Base-by-base conservation (phyloP, 2,113 vertebrate species). In the Xenopus laevis region DNA sequence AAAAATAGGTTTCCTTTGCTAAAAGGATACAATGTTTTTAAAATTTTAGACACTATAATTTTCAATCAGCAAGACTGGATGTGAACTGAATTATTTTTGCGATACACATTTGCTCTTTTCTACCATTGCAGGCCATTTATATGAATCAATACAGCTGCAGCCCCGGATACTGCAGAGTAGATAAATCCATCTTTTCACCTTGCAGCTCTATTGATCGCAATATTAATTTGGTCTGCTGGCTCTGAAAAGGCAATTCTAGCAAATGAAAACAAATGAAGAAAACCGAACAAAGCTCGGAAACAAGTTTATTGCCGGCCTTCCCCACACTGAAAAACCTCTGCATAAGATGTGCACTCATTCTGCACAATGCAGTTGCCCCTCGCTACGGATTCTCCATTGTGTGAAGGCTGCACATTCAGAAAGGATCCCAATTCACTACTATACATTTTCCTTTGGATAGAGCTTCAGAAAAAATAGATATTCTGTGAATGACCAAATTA, bases 141-240 rank as follows among this genome's bases (percentile, higher is more conserved):
- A 63, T 30, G n/a, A 63, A 65, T 72, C 50, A 72, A 46, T 66
- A 63, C 17, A 23, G 16, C 40, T 50, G 33, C 46, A 50, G 23
- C 57, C 17, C 67, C 27, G 45, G 40, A 74, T 61, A 11, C 9
- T 52, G 45, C 57, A 61, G 21, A 68, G 50, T 13, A 67, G 40
- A 74, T 67, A 30, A 67, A 68, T 75, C 27, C 13, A 20, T 75
- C 46, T 10, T 61, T 40, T 67, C 21, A 20, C 17, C 65, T 68
- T 62, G 17, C 73, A 75, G 27, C 58, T 75, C 58, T 69, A 63
- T 68, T 68, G 65, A 75, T 68, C 27, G 12, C 45, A 68, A 62
- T 65, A 72, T 55, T 72, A 45, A 68, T 62, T 50, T 68, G 45
- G 55, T 75, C 73, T 68, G 45, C 27, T 60, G 55, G 68, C 18